Base-by-base conservation (phyloP, 2,113 vertebrate species). In the Columba livia region DNA sequence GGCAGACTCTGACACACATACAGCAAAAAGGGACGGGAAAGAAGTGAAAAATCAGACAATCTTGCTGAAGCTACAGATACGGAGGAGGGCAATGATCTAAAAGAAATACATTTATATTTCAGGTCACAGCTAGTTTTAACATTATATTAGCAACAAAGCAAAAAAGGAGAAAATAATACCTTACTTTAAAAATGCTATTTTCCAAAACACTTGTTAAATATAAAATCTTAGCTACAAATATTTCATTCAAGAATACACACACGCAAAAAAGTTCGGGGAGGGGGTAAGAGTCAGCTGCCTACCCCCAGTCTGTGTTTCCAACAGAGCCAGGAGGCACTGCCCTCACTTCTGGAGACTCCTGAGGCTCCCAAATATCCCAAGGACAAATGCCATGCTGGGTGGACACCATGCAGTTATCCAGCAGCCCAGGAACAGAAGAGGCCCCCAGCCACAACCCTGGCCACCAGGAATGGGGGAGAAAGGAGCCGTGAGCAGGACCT, bases 261-360 rank as follows among this genome's bases (percentile, higher is more conserved):
- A 26, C 0, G 26, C 2, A n/a, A 10, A 44, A 36, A 10, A 16
- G 15, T 2, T 0, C 1, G 6, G 11, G 4, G 3, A 12, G 15
- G 32, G 14, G 31, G 25, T 10, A 19, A 32, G 20, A 54, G 34
- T 36, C 42, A 42, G 25, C 48, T 48, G 36, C 65, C 50, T 29
- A 73, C 53, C 15, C 7, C 4, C 3, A 47, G 11, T 6, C 32
- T 44, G 15, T 21, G 44, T n/a, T 82, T 42, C 54, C 50, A 51
- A 18, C 38, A 42, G 67, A 67, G 38, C 26, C 53, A 57, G 2
- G 20, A 74, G 16, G 26, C 54, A 25, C 1, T 15, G 29, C 29
- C n/a, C 51, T n/a, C 15, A 9, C 62, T 64, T 69, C 62, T 24
- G 5, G 36, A 82, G 74, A 23, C 38, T 51, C 42, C 57, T 31